phyloP scores from a whole-genome alignment of 2,797 vertebrate species.

The Chloroceryle amazona region DNA sequence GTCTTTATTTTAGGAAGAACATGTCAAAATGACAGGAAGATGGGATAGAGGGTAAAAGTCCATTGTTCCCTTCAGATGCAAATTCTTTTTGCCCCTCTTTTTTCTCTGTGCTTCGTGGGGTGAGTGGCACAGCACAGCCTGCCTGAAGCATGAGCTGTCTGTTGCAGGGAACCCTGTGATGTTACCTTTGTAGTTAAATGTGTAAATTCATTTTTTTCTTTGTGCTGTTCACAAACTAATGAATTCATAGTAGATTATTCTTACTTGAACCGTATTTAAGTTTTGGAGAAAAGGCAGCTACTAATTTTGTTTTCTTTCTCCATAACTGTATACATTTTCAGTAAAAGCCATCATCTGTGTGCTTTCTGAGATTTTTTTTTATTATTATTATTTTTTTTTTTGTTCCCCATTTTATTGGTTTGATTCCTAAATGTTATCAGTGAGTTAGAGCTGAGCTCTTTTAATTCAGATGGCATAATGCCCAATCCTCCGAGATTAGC shows the following conservation, averaged over 20 bases:
- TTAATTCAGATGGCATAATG: constrained; percentile 63
- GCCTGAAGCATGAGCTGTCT: background rate
- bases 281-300: background rate
- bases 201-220: background rate
- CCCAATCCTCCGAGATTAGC: constrained; percentile 67
- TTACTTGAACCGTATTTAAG: background rate
- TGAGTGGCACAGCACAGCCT: background rate
- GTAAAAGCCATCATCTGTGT: background rate
- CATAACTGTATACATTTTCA: background rate
- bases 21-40: background rate
- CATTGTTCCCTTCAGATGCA: constrained; percentile 49
- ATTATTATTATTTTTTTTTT: background rate
- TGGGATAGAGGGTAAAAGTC: background rate
- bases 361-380: background rate
- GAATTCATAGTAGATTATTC: background rate
- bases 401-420: constrained; percentile 42
- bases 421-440: constrained; percentile 64
- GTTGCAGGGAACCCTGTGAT: background rate
- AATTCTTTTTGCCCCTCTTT: constrained; percentile 16
- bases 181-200: background rate
- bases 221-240: background rate
- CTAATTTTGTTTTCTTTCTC: background rate
- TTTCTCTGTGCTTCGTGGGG: background rate
- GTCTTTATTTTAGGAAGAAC: constrained; percentile 16
- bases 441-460: constrained; percentile 44